These are phyloP conservation scores for Sesia bembeciformis DNA, from an alignment of 2,888 invertebrate species.

Conservation along the genomic window DNA sequence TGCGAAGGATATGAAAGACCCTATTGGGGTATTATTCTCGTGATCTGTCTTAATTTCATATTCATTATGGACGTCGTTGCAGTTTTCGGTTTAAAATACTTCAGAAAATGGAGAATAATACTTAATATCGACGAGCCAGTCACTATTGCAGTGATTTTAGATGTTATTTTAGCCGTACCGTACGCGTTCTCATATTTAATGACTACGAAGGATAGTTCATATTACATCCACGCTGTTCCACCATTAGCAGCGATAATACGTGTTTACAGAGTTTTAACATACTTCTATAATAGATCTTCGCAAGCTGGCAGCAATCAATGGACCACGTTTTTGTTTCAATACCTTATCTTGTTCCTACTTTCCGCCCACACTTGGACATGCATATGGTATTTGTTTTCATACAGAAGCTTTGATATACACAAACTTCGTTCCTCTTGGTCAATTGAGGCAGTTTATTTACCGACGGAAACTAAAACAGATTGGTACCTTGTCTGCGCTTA, in stretches of 20 bases:
- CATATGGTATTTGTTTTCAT: conserved; percentile 59
- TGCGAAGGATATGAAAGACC: conserved; percentile 27
- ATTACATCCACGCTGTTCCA: conserved; percentile 45
- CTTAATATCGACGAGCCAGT: conserved; percentile 60
- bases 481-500: conserved; percentile 65
- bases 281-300: conserved; percentile 53
- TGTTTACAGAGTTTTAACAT: conserved; percentile 53
- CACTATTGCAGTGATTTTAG: conserved; percentile 37
- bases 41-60: conserved; percentile 42
- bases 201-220: conserved; percentile 15
- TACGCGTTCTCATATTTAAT: conserved; percentile 48
- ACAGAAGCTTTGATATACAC: conserved; percentile 42
- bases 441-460: conserved; percentile 39
- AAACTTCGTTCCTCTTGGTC: conserved; percentile 54
- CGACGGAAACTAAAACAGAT: conserved; percentile 48
- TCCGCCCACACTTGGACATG: conserved; percentile 65
- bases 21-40: conserved; percentile 33
- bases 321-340: conserved; percentile 64
- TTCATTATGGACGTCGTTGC: conserved; percentile 49
- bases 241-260: conserved; percentile 52
- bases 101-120: conserved; percentile 59
- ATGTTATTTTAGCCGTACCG: conserved; percentile 48
- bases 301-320: conserved; percentile 66
- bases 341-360: conserved; percentile 52
- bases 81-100: conserved; percentile 50